Base-by-base conservation (phyloP, 1,140 invertebrate species). In the Helicoverpa armigera region DNA sequence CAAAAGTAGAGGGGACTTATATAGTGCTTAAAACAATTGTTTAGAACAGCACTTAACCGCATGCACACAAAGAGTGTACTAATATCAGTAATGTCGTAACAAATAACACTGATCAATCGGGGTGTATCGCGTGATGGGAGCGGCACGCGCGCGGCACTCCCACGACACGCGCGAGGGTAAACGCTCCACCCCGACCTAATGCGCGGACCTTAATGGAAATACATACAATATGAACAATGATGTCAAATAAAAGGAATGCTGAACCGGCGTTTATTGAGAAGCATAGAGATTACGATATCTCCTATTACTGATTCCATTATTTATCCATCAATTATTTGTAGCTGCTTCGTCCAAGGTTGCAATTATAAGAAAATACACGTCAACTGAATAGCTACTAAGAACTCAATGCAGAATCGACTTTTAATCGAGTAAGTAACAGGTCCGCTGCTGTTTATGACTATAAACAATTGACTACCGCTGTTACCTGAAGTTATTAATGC, bases 81-180 rank as follows among this genome's bases (percentile, higher is more conserved):
- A 88, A 88, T 88, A 89, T 85, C 80, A 83, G 82, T 88, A 88
- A 88, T 88, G 89, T 85, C 80, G 85, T 75, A 81, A 81, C 67
- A 84, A 82, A 58, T 86, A 82, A 74, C 76, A 54, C 79, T 83
- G 88, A 90, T 91, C 88, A 88, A 90, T 89, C 89, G 82, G 87
- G 89, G 90, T 88, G 87, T 85, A 88, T 90, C 89, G 88, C 86
- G 89, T 90, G 91, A 92, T 92, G 92, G 92, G 92, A 94, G 89
- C 88, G 92, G 89, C 91, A 92, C 91, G 91, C 92, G 92, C 87
- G 18, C 87, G 91, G 89, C 93, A 93, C 92, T 93, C 93, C 93
- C 92, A 92, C 92, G 91, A 50, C 91, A 91, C 88, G 89, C 89
- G 89, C 83, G 80, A 83, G 87, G 88, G 82, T 87, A 83, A 86